A percentile compares a stretch with the other conserved stretches of the same genome.
These are phyloP conservation scores for Sus cebifrons DNA, from an alignment of 2,797 vertebrate genomes.

Conservation along the genomic window DNA sequence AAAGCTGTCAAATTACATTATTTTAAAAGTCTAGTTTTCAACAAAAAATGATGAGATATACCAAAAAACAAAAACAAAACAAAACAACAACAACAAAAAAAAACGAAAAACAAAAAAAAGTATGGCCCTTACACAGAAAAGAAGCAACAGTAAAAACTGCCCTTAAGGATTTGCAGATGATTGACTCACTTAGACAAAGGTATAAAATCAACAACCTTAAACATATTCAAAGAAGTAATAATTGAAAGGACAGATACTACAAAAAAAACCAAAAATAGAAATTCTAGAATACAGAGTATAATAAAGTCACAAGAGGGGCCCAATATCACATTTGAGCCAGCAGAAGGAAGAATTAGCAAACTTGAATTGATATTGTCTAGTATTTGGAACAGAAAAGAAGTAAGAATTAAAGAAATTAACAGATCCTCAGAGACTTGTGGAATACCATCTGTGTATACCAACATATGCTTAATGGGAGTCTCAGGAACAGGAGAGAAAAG, in stretches of 20 bases:
- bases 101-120: no score
- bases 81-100: no score
- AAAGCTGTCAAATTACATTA: neutral
- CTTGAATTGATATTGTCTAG: neutral
- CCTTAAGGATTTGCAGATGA: neutral
- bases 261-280: neutral
- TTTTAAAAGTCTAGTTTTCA: conserved; percentile 14
- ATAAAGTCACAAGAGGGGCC: neutral
- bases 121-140: neutral
- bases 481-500: neutral
- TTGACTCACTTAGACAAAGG: neutral
- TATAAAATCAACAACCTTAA: neutral
- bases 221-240: neutral
- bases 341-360: neutral
- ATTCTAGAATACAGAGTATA: neutral
- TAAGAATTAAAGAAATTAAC: neutral
- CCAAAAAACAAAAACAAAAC: neutral
- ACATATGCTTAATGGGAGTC: neutral
- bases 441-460: neutral
- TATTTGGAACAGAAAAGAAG: neutral
- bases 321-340: neutral
- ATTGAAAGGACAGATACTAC: neutral
- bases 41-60: neutral
- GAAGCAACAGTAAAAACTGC: neutral
- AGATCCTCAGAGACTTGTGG: neutral